These are phyloP conservation scores for Glossosoma conforme DNA, from an alignment of 1,140 invertebrate species.

Conservation along the genomic window DNA sequence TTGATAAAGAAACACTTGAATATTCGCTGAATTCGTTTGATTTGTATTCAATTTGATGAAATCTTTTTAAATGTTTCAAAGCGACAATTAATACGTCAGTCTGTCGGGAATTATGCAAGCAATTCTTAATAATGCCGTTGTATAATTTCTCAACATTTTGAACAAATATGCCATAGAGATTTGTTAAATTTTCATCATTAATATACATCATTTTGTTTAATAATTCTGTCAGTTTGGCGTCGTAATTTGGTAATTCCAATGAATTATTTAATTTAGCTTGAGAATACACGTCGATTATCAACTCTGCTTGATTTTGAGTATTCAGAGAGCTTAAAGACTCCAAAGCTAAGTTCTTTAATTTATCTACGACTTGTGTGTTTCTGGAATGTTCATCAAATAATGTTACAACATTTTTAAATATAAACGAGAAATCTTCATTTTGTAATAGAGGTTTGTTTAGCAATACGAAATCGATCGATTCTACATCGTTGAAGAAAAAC, in stretches of 20 bases:
- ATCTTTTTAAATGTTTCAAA: conserved; percentile 10
- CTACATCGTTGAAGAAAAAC: conserved; percentile 21
- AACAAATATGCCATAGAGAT: conserved; percentile 18
- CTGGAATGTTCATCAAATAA: conserved; percentile 6
- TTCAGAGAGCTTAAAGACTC: conserved; percentile 2
- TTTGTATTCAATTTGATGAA: conserved; percentile 10
- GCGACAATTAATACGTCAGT: conserved; percentile 9
- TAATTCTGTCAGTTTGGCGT: conserved; percentile 14
- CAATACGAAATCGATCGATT: conserved; percentile 14
- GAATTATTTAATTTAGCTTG: conserved; percentile 4
- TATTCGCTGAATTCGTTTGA: conserved; percentile 1
- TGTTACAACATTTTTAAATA: conserved; percentile 13
- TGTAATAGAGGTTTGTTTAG: conserved; percentile 8
- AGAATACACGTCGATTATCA: conserved; percentile 9
- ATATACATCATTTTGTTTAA: conserved; percentile 24
- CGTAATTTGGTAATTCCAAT: conserved; percentile 19
- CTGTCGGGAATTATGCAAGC: conserved; percentile 10
- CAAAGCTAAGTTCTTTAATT: conserved; percentile 11
- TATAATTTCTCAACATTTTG: conserved; percentile 24
- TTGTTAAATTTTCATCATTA: conserved; percentile 5
- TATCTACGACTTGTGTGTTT: conserved; percentile 6
- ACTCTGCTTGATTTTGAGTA: conserved; percentile 2
- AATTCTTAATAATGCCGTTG: conserved; percentile 7
- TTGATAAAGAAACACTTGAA: conserved; percentile 1
- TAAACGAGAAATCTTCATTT: background rate